Evolutionary conservation across 2,113 vertebrate genomes (phyloP).

Genomic region (Entomyzon cyanotis): DNA sequence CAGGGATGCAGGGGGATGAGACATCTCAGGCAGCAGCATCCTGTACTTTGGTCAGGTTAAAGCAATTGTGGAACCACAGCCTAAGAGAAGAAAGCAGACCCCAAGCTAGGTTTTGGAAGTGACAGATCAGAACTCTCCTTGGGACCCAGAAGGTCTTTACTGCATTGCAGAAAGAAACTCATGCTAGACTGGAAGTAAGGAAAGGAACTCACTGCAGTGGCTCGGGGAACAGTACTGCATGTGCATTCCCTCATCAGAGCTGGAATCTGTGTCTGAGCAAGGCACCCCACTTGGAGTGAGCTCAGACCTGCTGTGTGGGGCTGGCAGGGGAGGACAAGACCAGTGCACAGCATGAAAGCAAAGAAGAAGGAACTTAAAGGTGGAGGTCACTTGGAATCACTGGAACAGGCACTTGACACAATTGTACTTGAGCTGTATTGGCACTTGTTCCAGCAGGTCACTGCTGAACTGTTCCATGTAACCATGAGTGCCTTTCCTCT

Average conservation of each 20-base stretch:
- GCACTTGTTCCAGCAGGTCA: neutral
- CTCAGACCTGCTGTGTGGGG: neutral
- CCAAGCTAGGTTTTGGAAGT: neutral
- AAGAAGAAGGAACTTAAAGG: neutral
- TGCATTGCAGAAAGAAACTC: neutral
- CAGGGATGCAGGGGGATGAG: neutral
- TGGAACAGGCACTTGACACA: neutral
- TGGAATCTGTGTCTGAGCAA: neutral
- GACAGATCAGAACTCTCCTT: neutral
- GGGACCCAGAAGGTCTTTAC: neutral
- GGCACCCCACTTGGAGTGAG: neutral
- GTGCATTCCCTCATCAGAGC: fast-evolving
- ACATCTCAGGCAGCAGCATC: neutral
- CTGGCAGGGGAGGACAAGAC: neutral
- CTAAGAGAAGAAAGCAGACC: neutral
- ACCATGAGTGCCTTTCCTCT: neutral
- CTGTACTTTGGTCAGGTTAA: neutral
- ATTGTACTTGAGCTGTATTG: neutral
- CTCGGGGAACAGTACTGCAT: fast-evolving
- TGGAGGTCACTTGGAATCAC: neutral
- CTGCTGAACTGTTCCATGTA: neutral
- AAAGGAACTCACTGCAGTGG: neutral
- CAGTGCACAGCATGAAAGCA: neutral
- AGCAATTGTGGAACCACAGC: neutral
- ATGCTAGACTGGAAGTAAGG: neutral